Base-by-base conservation (phyloP, 1,140 invertebrate species). In the Dryas iulia region DNA sequence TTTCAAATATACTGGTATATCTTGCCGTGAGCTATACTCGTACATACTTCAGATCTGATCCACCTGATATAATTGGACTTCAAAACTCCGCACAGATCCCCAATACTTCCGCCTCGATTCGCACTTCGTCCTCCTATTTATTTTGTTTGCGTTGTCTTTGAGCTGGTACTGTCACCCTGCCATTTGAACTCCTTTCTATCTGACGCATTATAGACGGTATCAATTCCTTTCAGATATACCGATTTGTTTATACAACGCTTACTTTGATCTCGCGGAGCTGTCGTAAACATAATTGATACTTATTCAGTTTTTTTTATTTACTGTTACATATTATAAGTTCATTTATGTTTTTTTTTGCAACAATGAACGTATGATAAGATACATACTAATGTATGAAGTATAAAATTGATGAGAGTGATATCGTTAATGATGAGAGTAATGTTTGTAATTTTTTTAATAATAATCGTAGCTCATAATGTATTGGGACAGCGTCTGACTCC, bases 51-150 rank as follows among this genome's bases (percentile, higher is more conserved):
- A 3, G 14, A 18, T n/a, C 69, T 73, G 72, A 76, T 69, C 74
- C 81, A 82, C 82, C 82, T 86, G 71, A 84, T 91, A 91, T 91
- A 91, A 91, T 91, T 91, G 89, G 78, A 85, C 86, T 91, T 91
- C 87, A 90, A 89, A 91, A 89, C 86, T 88, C 74, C 71, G 77
- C 76, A 74, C 79, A 82, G 82, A 91, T 84, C 86, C 86, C 89
- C 89, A 90, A 91, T 90, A 84, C 86, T 90, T 90, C 83, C 87
- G 84, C 76, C 61, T 81, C 79, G 81, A 76, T 71, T 76, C 78
- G 76, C 77, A 77, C 78, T 66, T 81, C 82, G 74, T 84, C 84
- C 85, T 83, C 84, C 84, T 87, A 90, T 91, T 91, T 90, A 87
- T 91, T 91, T 89, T 83, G 85, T 86, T 81, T 89, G 76, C 80